phyloP scores from a whole-genome alignment of 30 jellyfish, hydroid and myxozoan species.

The Hydractinia symbiolongicarpus region DNA sequence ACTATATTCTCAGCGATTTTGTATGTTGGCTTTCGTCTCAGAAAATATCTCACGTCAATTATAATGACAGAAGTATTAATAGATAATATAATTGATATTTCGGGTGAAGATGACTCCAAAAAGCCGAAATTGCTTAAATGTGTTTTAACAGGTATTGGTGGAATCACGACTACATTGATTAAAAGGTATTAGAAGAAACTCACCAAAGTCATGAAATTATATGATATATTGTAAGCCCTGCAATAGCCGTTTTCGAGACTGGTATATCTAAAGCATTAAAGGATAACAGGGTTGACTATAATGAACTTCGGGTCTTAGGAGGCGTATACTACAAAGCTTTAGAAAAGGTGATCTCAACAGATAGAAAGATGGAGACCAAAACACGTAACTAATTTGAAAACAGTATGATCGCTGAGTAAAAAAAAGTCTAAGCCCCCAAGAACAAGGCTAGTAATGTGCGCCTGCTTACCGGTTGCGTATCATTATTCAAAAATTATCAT shows the following conservation, averaged over 20 bases:
- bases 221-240: neutral
- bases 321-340: constrained; percentile 10
- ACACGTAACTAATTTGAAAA: neutral
- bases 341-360: neutral
- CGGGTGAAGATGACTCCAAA: neutral
- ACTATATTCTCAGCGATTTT: neutral
- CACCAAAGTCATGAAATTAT: neutral
- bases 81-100: neutral
- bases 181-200: neutral
- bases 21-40: neutral
- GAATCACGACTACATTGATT: neutral
- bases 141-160: neutral
- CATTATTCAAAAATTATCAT: neutral
- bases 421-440: neutral
- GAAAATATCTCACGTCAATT: neutral
- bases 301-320: neutral
- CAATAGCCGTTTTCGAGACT: neutral
- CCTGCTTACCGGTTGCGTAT: neutral
- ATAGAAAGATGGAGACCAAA: neutral
- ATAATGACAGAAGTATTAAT: neutral
- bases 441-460: neutral
- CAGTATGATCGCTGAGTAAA: neutral
- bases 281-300: neutral
- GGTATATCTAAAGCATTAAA: neutral
- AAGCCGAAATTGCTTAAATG: neutral